These are phyloP conservation scores for Lepisosteus oculatus DNA, from an alignment of 2,113 vertebrate species.

Conservation along the genomic window DNA sequence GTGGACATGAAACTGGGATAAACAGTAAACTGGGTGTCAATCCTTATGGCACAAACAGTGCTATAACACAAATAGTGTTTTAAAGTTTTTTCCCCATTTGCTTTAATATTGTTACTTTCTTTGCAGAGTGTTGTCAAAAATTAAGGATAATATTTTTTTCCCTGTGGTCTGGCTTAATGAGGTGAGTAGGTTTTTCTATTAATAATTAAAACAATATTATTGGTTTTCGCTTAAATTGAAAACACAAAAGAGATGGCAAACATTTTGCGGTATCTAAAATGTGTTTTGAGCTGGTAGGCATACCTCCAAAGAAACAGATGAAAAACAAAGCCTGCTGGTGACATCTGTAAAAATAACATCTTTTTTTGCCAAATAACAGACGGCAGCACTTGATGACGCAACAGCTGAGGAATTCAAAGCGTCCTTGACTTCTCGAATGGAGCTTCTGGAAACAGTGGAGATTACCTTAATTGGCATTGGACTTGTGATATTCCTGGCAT, in stretches of 20 bases:
- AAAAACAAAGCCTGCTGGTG: no score
- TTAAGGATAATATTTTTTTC: constrained; percentile 71
- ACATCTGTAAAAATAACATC: no score
- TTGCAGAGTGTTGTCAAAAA: constrained; percentile 71
- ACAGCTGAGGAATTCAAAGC: constrained; percentile 77
- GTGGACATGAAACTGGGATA: no score
- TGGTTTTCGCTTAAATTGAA: no score
- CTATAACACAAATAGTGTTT: not conserved
- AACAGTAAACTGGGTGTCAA: no score
- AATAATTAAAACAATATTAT: no score
- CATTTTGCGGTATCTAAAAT: no score
- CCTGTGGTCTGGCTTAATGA: constrained; percentile 92
- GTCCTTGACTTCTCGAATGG: constrained; percentile 60
- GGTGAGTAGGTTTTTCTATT: constrained; percentile 53
- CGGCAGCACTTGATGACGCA: constrained; percentile 73
- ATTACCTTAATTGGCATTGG: constrained; percentile 62
- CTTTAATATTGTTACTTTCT: constrained; percentile 20
- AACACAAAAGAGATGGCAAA: no score
- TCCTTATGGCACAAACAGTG: not conserved
- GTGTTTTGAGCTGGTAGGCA: no score
- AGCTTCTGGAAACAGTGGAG: constrained; percentile 62
- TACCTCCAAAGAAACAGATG: no score
- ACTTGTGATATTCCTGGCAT: constrained; percentile 56
- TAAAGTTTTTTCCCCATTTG: not conserved
- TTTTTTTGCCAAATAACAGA: constrained; percentile 51